A percentile compares a stretch with the other conserved stretches of the same genome.
phyloP scores from a whole-genome alignment of 2,797 vertebrate genomes.

The Mallotus villosus region DNA sequence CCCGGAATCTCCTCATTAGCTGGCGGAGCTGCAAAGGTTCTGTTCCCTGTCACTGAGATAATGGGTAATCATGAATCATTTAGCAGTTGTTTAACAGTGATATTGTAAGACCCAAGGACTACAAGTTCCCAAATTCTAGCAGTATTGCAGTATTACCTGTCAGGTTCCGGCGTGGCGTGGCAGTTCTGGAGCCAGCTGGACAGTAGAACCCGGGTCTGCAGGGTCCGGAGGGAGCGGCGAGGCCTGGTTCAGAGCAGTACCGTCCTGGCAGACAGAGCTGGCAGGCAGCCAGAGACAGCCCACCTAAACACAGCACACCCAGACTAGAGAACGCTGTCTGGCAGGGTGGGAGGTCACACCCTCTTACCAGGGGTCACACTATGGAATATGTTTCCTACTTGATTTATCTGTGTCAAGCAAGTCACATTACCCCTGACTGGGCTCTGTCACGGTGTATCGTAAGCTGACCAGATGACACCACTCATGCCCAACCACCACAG shows the following conservation, averaged over 20 bases:
- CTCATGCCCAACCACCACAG: conserved; percentile 17
- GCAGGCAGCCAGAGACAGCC: conserved; percentile 72
- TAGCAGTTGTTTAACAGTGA: no score
- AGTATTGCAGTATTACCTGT: conserved; percentile 44
- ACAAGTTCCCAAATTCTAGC: no score
- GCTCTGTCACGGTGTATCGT: no score
- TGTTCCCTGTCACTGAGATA: conserved; percentile 55
- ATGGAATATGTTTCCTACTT: no score
- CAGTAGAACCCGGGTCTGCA: conserved; percentile 83
- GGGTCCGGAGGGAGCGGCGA: conserved; percentile 74
- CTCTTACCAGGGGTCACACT: no score
- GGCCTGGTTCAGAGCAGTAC: conserved; percentile 79
- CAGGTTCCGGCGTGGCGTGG: conserved; percentile 62
- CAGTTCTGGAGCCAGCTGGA: conserved; percentile 63
- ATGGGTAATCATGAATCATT: conserved; percentile 19
- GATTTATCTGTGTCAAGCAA: no score
- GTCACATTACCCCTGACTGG: no score
- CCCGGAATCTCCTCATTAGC: conserved; percentile 22
- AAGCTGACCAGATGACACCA: not conserved
- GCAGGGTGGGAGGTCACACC: no score
- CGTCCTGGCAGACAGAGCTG: conserved; percentile 76
- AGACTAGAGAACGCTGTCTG: not conserved
- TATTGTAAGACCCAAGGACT: no score
- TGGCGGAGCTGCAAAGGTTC: conserved; percentile 31
- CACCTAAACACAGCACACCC: conserved; percentile 57